phyloP scores from a whole-genome alignment of 2,113 vertebrate species.

The Oreochromis aureus region DNA sequence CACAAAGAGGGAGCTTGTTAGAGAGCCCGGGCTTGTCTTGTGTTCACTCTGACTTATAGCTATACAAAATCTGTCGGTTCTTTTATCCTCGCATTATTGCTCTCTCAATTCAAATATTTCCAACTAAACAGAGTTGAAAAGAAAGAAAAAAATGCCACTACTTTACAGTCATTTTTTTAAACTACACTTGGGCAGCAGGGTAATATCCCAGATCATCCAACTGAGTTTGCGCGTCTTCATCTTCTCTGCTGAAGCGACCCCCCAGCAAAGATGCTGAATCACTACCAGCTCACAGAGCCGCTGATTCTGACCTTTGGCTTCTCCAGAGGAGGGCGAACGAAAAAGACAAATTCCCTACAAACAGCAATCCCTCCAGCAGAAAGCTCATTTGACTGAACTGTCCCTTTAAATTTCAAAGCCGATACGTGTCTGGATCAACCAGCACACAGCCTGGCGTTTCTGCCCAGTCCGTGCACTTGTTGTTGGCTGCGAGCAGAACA shows the following conservation, averaged over 20 bases:
- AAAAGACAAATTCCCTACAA: not conserved
- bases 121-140: not conserved
- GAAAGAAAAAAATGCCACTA: not conserved
- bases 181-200: not conserved
- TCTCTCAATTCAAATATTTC: not conserved
- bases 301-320: slow-evolving; percentile 22
- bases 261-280: slow-evolving; percentile 2
- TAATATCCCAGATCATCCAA: not conserved
- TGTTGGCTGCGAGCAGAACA: slow-evolving; percentile 8
- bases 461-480: slow-evolving; percentile 32
- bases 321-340: not conserved
- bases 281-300: not conserved
- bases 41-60: not conserved
- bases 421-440: slow-evolving; percentile 12
- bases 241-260: not conserved
- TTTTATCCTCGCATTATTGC: not conserved
- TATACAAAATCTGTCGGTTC: not conserved
- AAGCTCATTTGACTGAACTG: not conserved
- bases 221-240: not conserved
- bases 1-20: slow-evolving; percentile 54
- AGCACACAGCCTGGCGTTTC: not conserved
- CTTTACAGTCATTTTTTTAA: not conserved
- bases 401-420: slow-evolving; percentile 30
- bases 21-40: not conserved
- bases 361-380: not conserved